Evolutionary conservation across 2,888 invertebrate genomes (phyloP), one percentile per base, ranked within the genome.

Genomic region (Muscina levida): DNA sequence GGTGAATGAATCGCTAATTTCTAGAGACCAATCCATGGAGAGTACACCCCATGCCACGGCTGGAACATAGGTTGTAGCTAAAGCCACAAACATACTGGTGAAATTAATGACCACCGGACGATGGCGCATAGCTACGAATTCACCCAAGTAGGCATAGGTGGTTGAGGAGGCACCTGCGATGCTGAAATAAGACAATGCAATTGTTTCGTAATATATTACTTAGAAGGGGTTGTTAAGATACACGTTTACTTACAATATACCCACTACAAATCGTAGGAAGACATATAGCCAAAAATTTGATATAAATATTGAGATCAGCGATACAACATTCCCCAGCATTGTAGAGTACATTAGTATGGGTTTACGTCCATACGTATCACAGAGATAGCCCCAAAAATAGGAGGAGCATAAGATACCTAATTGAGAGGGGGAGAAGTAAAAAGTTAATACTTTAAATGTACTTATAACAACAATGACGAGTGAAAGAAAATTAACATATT

Each of bases 351-450:
- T 85, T 13, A 93, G 87, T 3, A 91, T 89, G 15, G 90, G 91
- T 80, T 91, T 90, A 13, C 92, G 87, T 3, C 93, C 93, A 74
- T 88, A 88, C 0, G 92, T 92, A 84, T 93, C 93, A 0, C 93
- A 92, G 11, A 93, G 84, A 83, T 92, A 92, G 3, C 93, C 93
- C 93, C 93, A 93, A 51, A 93, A 87, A 84, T 93, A 92, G 0
- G 93, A 93, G 39, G 92, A 92, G n/a, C 91, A 85, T 53, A 93
- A 90, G 84, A 93, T 92, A 19, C 92, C 92, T 91, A n/a, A n/a
- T n/a, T n/a, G n/a, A n/a, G n/a, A n/a, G n/a, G n/a, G 82, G 3
- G 78, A 75, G 24, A 65, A 80, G 77, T 42, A 13, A 66, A 46
- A 44, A 37, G 4, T 15, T 46, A 15, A n/a, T 48, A n/a, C 4